Evolutionary conservation across 2,888 invertebrate genomes (phyloP).

Genomic region (Vesta saturnalis): DNA sequence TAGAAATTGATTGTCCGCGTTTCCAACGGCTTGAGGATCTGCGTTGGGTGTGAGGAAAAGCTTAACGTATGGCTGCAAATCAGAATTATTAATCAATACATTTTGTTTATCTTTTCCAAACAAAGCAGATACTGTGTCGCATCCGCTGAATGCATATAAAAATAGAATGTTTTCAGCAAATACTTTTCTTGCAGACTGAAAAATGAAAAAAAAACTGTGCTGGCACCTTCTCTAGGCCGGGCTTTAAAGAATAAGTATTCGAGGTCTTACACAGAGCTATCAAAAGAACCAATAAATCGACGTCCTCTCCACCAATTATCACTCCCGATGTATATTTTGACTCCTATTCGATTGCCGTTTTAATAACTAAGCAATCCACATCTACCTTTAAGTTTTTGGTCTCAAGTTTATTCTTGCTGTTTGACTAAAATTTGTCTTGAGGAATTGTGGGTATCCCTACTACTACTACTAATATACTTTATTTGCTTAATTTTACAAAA

Average conservation of each 20-base stretch:
- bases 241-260: background rate
- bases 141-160: background rate
- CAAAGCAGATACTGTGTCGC: background rate
- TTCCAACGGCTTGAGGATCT: too few species aligned
- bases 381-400: constrained; percentile 39
- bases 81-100: too few species aligned
- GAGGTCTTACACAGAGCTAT: background rate
- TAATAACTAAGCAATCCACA: constrained; percentile 40
- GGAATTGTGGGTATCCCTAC: constrained; percentile 35
- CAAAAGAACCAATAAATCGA: constrained; percentile 35
- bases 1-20: too few species aligned
- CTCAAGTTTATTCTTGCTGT: constrained; percentile 40
- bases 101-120: too few species aligned
- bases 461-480: too few species aligned
- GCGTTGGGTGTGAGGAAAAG: too few species aligned
- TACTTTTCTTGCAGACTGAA: too few species aligned
- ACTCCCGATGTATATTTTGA: constrained; percentile 18
- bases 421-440: constrained; percentile 45
- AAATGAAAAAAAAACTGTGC: too few species aligned
- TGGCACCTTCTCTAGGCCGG: too few species aligned
- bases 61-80: too few species aligned
- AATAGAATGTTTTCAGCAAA: background rate
- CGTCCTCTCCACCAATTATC: constrained; percentile 36
- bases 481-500: too few species aligned
- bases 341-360: constrained; percentile 35